These are phyloP conservation scores for Orchesella flavescens DNA, from an alignment of 2,888 invertebrate species.

Conservation along the genomic window DNA sequence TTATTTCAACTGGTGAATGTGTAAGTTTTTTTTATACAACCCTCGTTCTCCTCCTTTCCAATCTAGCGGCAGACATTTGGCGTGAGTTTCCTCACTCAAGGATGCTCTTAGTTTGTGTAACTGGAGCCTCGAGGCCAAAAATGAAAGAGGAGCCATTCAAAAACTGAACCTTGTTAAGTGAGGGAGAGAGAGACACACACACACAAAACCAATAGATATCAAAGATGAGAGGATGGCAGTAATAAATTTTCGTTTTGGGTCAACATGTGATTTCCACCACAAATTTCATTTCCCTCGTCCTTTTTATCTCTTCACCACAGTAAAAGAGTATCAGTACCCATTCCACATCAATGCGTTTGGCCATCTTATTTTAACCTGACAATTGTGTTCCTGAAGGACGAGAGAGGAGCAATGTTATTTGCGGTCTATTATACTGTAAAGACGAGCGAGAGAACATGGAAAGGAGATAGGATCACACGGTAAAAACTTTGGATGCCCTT, in stretches of 20 bases:
- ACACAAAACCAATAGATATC: conserved; percentile 63
- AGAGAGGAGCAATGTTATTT: too few species aligned
- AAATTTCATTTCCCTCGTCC: conserved; percentile 58
- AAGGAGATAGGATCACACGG: conserved; percentile 12
- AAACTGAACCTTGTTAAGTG: conserved; percentile 48
- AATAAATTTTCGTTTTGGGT: conserved; percentile 64
- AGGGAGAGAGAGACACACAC: conserved; percentile 20
- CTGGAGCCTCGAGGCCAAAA: conserved; percentile 52
- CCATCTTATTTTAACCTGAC: conserved; percentile 52
- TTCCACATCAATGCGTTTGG: conserved; percentile 52
- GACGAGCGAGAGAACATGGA: conserved; percentile 16
- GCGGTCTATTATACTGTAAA: too few species aligned
- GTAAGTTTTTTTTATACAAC: conserved; percentile 1
- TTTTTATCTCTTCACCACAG: conserved; percentile 42
- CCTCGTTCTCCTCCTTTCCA: not conserved
- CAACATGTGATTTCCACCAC: conserved; percentile 63
- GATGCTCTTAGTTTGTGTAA: conserved; percentile 35
- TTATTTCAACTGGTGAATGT: conserved; percentile 63
- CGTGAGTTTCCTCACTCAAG: conserved; percentile 41
- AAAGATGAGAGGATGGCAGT: conserved; percentile 61
- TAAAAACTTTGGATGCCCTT: conserved; percentile 40
- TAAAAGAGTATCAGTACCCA: conserved; percentile 51
- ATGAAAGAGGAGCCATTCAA: conserved; percentile 49
- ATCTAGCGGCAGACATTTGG: conserved; percentile 44
- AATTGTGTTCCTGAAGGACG: conserved; percentile 25